Conservation (phyloP, 2,113 vertebrate genomes). For the Perognathus longimembris region DNA sequence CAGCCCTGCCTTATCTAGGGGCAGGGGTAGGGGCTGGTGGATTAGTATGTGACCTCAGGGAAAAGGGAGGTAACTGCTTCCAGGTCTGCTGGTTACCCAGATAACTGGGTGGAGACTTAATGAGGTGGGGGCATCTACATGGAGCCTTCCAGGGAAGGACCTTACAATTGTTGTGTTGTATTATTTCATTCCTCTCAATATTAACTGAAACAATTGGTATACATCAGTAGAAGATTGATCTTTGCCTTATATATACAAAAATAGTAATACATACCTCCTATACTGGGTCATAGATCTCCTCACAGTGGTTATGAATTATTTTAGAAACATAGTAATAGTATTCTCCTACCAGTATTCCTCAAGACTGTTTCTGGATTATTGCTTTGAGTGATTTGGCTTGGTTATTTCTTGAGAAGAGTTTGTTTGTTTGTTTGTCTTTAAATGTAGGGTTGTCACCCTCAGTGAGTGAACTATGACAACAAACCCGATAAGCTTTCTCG, state of each 20-base stretch:
- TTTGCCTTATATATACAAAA: conserved; percentile 44
- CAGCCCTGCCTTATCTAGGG: no score
- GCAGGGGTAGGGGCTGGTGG: no score
- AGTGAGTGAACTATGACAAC: neutral
- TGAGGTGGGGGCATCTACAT: no score
- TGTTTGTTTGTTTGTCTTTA: neutral
- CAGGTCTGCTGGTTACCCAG: no score
- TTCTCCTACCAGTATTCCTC: conserved; percentile 25
- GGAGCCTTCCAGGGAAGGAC: no score
- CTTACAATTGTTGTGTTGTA: no score
- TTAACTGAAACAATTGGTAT: conserved; percentile 43
- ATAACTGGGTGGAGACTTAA: no score
- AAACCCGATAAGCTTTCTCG: neutral
- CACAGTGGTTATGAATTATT: conserved; percentile 34
- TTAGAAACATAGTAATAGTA: conserved; percentile 39
- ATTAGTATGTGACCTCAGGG: no score
- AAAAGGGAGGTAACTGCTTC: no score
- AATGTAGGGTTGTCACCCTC: neutral
- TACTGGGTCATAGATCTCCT: neutral
- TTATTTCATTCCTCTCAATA: neutral
- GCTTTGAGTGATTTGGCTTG: conserved; percentile 54
- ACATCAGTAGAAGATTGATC: conserved; percentile 28
- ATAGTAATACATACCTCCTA: neutral
- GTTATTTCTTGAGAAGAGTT: conserved; percentile 26
- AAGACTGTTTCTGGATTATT: conserved; percentile 26